These are phyloP conservation scores for Apistogramma diplotaenia DNA, from an alignment of 2,113 vertebrate genomes.

Conservation along the genomic window DNA sequence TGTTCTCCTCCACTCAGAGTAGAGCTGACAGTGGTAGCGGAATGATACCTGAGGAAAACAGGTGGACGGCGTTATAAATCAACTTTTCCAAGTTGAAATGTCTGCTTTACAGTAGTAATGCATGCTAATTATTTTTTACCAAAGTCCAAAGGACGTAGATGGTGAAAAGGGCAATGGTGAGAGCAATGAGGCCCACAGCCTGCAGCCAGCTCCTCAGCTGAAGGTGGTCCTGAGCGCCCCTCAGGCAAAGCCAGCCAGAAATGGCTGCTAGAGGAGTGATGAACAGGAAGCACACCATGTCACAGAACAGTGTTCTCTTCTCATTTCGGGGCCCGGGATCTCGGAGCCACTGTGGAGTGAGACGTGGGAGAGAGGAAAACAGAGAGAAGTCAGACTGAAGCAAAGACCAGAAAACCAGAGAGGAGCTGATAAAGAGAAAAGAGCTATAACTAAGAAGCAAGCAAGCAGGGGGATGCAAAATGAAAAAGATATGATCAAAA, in stretches of 20 bases:
- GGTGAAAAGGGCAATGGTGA: slow-evolving; percentile 96
- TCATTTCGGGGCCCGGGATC: slow-evolving; percentile 90
- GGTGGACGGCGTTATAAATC: neutral
- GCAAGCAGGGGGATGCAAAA: neutral
- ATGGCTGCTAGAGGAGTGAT: slow-evolving; percentile 92
- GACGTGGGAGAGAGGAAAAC: neutral
- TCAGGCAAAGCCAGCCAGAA: slow-evolving; percentile 94
- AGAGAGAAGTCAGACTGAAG: neutral
- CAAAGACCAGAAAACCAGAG: neutral
- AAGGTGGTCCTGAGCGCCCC: slow-evolving; percentile 92
- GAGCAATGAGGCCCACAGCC: slow-evolving; percentile 92
- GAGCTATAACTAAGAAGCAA: neutral
- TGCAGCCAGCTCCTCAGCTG: slow-evolving; percentile 93
- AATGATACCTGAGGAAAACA: slow-evolving; percentile 85
- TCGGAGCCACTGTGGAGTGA: slow-evolving; percentile 85
- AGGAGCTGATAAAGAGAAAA: neutral
- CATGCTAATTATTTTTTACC: slow-evolving; percentile 66
- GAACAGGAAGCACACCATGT: slow-evolving; percentile 96
- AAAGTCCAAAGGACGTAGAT: slow-evolving; percentile 97
- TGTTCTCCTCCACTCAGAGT: slow-evolving; percentile 93
- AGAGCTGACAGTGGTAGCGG: slow-evolving; percentile 97
- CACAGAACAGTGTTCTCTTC: slow-evolving; percentile 93
- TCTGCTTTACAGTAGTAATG: neutral
- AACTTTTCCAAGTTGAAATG: fast-evolving
- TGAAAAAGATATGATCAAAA: neutral